Base-by-base conservation (phyloP, 1,140 invertebrate species). In the Bombus soroeensis region DNA sequence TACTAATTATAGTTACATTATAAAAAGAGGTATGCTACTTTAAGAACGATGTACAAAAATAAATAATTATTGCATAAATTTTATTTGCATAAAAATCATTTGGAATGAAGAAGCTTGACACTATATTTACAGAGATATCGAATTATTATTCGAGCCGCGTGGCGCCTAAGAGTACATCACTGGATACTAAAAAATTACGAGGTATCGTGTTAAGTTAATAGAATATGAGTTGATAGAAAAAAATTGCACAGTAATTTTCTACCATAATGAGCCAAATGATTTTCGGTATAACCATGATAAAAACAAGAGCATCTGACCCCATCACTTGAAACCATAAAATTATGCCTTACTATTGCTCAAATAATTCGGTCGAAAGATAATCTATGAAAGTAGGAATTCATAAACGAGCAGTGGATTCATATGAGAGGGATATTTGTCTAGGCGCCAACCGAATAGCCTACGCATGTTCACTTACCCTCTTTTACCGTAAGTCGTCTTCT, bases 341-440 rank as follows among this genome's bases (percentile, higher is more conserved):
- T 88, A 86, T 74, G 34, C 57, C 71, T 34, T 47, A 57, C n/a
- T 28, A 53, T 83, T 75, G 66, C 72, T 39, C 59, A 18, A 59
- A 62, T 18, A 47, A 68, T 87, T 83, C 37, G 32, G 18, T 37
- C 53, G 32, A 47, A n/a, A 10, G 34, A 18, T 32, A 73, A 78
- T 82, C 66, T 88, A 77, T 64, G 76, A 88, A 88, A 71, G 53
- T 82, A 32, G 41, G 70, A 66, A 53, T 87, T 47, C 78, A 76
- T 70, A n/a, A 73, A 73, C 73, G 66, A 57, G 53, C 32, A 53
- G 32, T n/a, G 34, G 13, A 47, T 80, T 43, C 43, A 62, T 47
- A 53, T 28, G 43, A 80, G 25, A 70, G 43, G 13, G 64, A 70
- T 70, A 34, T 37, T 82, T 37, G 37, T 37, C 39, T 75, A 75